A percentile compares a stretch with the other conserved stretches of the same genome.
phyloP scores from a whole-genome alignment of 2,797 vertebrate genomes.

The Ceryle rudis region DNA sequence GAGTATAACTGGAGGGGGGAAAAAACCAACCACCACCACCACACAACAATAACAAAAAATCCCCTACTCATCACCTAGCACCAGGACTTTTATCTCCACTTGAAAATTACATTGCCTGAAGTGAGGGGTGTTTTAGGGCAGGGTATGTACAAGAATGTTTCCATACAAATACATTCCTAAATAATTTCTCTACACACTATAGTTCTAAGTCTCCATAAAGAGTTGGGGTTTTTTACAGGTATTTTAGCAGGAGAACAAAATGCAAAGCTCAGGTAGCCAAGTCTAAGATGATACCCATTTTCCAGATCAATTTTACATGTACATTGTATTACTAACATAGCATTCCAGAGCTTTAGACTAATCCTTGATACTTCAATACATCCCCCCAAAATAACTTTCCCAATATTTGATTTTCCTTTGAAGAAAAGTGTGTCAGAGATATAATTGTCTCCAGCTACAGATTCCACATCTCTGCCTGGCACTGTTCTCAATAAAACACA shows the following conservation, averaged over 20 bases:
- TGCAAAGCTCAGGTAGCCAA: neutral
- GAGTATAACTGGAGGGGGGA: neutral
- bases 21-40: neutral
- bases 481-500: neutral
- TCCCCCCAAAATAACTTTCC: conserved; percentile 6
- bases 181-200: neutral
- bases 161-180: neutral
- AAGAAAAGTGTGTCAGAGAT: conserved; percentile 23
- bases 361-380: neutral
- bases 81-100: neutral
- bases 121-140: neutral
- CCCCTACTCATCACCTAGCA: conserved; percentile 2
- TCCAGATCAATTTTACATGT: conserved; percentile 4
- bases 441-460: conserved; percentile 19
- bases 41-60: neutral
- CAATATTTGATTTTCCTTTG: conserved; percentile 38
- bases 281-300: neutral
- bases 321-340: neutral
- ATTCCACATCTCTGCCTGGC: conserved; percentile 1
- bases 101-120: conserved; percentile 22
- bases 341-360: neutral
- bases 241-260: neutral
- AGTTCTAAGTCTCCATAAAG: neutral
- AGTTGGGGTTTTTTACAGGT: neutral
- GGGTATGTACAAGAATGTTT: neutral